Conservation (phyloP, 2,113 vertebrate genomes). For the Patagioenas fasciata region DNA sequence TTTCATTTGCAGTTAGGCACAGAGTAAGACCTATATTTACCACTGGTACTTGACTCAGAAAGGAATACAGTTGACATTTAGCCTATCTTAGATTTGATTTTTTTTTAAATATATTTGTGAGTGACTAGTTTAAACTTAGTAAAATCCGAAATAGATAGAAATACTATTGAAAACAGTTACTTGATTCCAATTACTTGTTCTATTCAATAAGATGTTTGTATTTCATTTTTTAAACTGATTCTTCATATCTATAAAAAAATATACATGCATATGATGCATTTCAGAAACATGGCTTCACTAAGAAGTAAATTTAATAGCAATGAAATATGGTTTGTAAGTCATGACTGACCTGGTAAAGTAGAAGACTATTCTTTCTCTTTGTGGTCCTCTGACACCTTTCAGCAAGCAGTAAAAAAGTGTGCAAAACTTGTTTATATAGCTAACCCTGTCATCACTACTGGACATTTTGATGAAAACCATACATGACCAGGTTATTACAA, state of each 20-base stretch:
- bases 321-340: background rate
- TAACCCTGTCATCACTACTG: background rate
- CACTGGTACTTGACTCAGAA: background rate
- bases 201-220: background rate
- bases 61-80: rapidly evolving
- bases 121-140: background rate
- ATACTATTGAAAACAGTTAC: background rate
- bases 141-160: background rate
- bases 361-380: background rate
- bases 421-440: background rate
- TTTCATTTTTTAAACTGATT: background rate
- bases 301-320: background rate
- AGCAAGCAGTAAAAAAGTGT: background rate
- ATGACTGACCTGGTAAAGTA: background rate
- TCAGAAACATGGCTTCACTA: background rate
- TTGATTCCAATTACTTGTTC: background rate
- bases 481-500: background rate
- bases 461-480: background rate
- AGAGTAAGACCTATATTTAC: background rate
- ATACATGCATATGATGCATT: background rate
- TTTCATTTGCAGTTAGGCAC: background rate
- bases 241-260: background rate
- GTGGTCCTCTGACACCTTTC: background rate
- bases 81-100: background rate
- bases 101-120: background rate